A percentile compares a stretch with the other conserved stretches of the same genome.
Conservation (phyloP, 2,113 vertebrate genomes). For the Zosterops hypoxanthus region DNA sequence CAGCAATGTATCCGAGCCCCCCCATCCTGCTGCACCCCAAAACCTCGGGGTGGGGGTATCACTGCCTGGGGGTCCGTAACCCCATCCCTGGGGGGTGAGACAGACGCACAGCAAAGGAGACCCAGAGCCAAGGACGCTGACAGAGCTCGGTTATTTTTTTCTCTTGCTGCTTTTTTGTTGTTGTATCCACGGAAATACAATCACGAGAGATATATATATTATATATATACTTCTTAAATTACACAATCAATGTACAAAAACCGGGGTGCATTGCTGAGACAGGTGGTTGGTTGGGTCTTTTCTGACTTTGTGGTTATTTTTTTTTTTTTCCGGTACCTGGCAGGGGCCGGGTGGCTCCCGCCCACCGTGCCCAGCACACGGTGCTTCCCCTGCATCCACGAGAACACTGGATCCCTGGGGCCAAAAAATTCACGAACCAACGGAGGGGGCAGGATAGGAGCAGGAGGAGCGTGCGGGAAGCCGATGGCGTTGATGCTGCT, state of each 20-base stretch:
- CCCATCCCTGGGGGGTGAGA: neutral
- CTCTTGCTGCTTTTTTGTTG: slow-evolving; percentile 71
- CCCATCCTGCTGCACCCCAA: neutral
- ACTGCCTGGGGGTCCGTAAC: neutral
- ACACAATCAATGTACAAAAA: slow-evolving; percentile 95
- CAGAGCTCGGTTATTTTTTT: slow-evolving; percentile 71
- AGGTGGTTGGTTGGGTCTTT: slow-evolving; percentile 66
- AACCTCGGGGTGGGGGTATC: neutral
- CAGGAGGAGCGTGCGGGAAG: neutral
- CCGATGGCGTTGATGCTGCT: neutral
- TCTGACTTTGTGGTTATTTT: neutral
- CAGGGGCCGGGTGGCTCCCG: neutral
- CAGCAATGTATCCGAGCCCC: neutral
- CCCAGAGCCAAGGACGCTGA: slow-evolving; percentile 54
- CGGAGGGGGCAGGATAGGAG: neutral
- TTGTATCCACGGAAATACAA: slow-evolving; percentile 88
- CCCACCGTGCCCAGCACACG: slow-evolving; percentile 15
- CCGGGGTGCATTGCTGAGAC: slow-evolving; percentile 85
- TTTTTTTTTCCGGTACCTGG: neutral
- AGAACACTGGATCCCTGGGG: slow-evolving; percentile 44
- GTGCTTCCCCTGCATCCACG: slow-evolving; percentile 16
- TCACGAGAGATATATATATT: slow-evolving; percentile 83
- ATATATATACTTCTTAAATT: slow-evolving; percentile 89
- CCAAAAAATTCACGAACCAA: slow-evolving; percentile 25
- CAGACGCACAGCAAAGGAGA: neutral